Base-by-base conservation (phyloP, 2,113 vertebrate genomes). In the Indicator maculatus region DNA sequence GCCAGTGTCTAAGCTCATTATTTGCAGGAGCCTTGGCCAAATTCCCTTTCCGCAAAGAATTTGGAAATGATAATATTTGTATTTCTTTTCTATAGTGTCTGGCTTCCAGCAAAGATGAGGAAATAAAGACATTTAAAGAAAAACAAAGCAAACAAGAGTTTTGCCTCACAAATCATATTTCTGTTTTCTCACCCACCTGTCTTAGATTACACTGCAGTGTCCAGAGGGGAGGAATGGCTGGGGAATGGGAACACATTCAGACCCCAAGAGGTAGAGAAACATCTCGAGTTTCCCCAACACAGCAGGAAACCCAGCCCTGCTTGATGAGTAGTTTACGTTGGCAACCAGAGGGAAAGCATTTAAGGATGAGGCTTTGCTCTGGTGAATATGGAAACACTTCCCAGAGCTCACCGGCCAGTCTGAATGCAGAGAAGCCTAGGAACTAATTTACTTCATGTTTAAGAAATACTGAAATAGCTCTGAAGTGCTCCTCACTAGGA, bases 291-390 rank as follows among this genome's bases (percentile, higher is more conserved):
- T 93, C 95, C 65, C 52, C 38, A 82, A 72, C 86, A 76, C 76
- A 91, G 72, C 81, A 66, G 63, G 87, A 81, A 90, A 86, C 58
- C 70, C 90, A 82, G 70, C 80, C 72, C 23, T 86, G 72, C 83
- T 58, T 78, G 61, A 67, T 74, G 76, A 91, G 76, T 3, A 78
- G 93, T 95, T 95, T 94, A 84, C 2, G 3, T 72, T 92, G 90
- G 92, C 88, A 90, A 86, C 66, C 70, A 83, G 41, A 78, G 50
- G 44, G 65, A 93, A 95, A 86, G 56, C 50, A 86, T 83, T 91
- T 91, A 93, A 94, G 89, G 88, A 95, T 86, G 91, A 83, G 85
- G 89, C 83, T 91, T 95, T 87, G 59, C 89, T 75, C 50, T 92
- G 52, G 72, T 79, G 93, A 91, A 96, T 36, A 84, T 1, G 33